Percentiles rank a stretch among this genome's conserved stretches.
phyloP scores from a whole-genome alignment of 2,797 vertebrate species.

The Basileuterus tristriatus region DNA sequence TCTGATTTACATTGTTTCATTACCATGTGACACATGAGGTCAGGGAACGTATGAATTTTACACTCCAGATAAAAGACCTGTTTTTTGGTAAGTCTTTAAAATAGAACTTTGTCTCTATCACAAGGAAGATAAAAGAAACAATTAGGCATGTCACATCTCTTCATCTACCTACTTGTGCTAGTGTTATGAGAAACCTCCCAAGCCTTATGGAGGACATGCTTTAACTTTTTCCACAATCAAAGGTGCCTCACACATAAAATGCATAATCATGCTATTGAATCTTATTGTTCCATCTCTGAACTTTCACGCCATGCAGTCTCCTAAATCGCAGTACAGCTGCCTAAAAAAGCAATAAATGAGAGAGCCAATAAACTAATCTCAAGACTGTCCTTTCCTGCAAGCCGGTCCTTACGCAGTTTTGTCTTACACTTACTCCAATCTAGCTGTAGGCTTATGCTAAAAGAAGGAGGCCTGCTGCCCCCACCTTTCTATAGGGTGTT shows the following conservation, averaged over 20 bases:
- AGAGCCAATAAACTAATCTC: slow-evolving; percentile 1
- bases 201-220: slow-evolving; percentile 28
- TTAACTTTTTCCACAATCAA: slow-evolving; percentile 39
- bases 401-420: background rate
- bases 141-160: slow-evolving; percentile 55
- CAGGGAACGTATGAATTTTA: slow-evolving; percentile 70
- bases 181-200: slow-evolving; percentile 51
- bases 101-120: slow-evolving; percentile 48
- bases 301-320: slow-evolving; percentile 3
- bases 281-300: slow-evolving; percentile 31
- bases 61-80: slow-evolving; percentile 63
- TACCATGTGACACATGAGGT: slow-evolving; percentile 56
- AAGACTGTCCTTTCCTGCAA: slow-evolving; percentile 11
- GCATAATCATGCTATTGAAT: slow-evolving; percentile 3
- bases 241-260: slow-evolving; percentile 34
- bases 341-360: slow-evolving; percentile 34
- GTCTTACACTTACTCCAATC: background rate
- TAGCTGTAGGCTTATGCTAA: background rate
- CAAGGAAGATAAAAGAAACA: slow-evolving; percentile 58
- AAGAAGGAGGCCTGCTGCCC: background rate
- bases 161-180: slow-evolving; percentile 46
- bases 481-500: background rate
- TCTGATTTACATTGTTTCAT: slow-evolving; percentile 71
- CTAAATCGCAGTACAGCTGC: background rate
- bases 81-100: slow-evolving; percentile 44